phyloP scores from a whole-genome alignment of 2,888 invertebrate species.

The Nephrotoma appendiculata region DNA sequence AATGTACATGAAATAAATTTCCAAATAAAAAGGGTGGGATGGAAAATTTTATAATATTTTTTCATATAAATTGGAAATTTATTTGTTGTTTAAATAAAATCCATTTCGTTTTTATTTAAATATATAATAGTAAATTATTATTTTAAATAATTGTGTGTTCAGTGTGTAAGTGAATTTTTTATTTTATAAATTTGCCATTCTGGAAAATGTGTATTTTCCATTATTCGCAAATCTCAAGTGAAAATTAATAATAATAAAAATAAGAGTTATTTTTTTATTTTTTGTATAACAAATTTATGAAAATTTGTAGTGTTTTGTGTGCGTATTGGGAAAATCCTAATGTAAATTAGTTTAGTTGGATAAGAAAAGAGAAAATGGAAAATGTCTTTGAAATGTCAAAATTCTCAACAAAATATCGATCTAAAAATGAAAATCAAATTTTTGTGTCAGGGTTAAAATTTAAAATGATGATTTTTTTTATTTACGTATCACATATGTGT shows the following conservation, averaged over 20 bases:
- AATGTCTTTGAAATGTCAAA: conserved; percentile 5
- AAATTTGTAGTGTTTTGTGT: neutral
- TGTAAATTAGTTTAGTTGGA: neutral
- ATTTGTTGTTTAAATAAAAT: neutral
- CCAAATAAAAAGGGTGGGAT: neutral
- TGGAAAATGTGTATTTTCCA: neutral
- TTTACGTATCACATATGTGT: conserved; percentile 2
- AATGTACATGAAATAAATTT: neutral
- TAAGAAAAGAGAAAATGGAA: neutral
- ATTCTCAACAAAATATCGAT: conserved; percentile 2
- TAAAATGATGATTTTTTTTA: neutral
- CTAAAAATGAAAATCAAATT: conserved; percentile 1
- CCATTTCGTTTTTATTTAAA: neutral
- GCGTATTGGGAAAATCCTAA: neutral
- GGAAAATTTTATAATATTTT: neutral
- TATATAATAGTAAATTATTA: neutral
- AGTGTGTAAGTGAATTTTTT: neutral
- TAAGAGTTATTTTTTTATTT: neutral
- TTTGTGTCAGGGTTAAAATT: conserved; percentile 2
- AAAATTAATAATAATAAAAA: neutral
- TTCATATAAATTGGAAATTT: neutral
- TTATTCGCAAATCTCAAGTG: neutral
- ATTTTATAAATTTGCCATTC: neutral
- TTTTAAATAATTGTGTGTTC: neutral
- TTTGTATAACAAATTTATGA: neutral